These are phyloP conservation scores for Malacosoma neustria DNA, from an alignment of 2,888 invertebrate species.

Conservation along the genomic window DNA sequence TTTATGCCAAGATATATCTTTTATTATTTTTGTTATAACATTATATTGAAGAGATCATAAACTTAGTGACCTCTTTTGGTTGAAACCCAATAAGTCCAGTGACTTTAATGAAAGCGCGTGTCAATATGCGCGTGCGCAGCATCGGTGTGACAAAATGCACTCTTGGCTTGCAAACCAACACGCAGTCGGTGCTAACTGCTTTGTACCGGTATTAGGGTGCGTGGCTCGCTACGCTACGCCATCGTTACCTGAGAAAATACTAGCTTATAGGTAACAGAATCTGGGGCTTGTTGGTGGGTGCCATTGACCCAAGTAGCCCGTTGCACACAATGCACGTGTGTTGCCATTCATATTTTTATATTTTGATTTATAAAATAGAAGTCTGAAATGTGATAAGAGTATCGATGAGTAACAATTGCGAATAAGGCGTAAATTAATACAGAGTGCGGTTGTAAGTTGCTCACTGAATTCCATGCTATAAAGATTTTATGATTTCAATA, in stretches of 20 bases:
- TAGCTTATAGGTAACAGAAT: conserved; percentile 70
- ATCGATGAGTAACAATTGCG: too few species aligned
- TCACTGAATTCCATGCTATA: conserved; percentile 16
- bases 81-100: conserved; percentile 37
- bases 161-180: conserved; percentile 24
- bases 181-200: conserved; percentile 23
- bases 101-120: conserved; percentile 59
- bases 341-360: conserved; percentile 57
- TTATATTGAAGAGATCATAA: conserved; percentile 32
- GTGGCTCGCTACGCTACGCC: conserved; percentile 21
- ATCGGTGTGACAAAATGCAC: conserved; percentile 66
- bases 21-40: conserved; percentile 12
- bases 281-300: conserved; percentile 62
- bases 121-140: conserved; percentile 62
- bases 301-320: conserved; percentile 59
- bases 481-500: not conserved
- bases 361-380: conserved; percentile 42
- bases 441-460: too few species aligned
- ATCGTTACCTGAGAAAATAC: conserved; percentile 68
- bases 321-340: conserved; percentile 48
- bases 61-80: conserved; percentile 39
- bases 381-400: conserved; percentile 36
- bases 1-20: conserved; percentile 30
- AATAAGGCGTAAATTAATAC: too few species aligned
- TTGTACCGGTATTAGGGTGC: conserved; percentile 22